Evolutionary conservation across 2,797 vertebrate genomes (phyloP), one percentile per base, ranked within the genome.

Genomic region (Alauda arvensis): DNA sequence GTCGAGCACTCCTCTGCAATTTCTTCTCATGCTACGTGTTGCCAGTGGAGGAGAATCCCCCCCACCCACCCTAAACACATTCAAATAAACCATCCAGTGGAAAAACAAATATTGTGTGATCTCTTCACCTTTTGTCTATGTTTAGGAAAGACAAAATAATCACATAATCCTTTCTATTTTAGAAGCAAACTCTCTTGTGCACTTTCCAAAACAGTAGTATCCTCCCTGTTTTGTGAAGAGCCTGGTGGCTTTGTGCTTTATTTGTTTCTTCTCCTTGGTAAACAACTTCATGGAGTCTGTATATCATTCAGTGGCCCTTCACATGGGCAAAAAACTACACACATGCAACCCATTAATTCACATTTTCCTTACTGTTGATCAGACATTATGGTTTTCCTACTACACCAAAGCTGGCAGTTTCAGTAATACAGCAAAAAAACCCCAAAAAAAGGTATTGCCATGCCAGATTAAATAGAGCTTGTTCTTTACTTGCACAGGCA

Each of bases 81-180:
- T 43, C 83, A 91, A 94, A 94, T 84, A 92, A 94, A 74, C 77
- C 63, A 48, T 76, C 46, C 10, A 1, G 37, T 48, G 55, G 77
- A 80, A 89, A 93, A 92, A 90, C 89, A 91, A 89, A 91, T 90
- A 91, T 19, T 87, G 42, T 63, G 81, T 60, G 67, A 87, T 94
- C 79, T 82, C 83, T 91, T 93, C 87, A 88, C 90, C 76, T 91
- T 87, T 76, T 59, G 34, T 80, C 86, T 92, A 19, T 68, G 70
- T 81, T 94, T 89, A 85, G 48, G 77, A 74, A 91, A 83, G 74
- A 70, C 63, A 84, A 66, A 66, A 60, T 14, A 74, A 83, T 51
- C 33, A 51, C 63, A 48, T 37, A 76, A 79, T 56, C 29, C 49
- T 74, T 68, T 70, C 51, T 77, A 34, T 51, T 82, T 65, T 40